These are phyloP conservation scores for Radopholus similis DNA, from an alignment of 1,140 invertebrate genomes.

Conservation along the genomic window DNA sequence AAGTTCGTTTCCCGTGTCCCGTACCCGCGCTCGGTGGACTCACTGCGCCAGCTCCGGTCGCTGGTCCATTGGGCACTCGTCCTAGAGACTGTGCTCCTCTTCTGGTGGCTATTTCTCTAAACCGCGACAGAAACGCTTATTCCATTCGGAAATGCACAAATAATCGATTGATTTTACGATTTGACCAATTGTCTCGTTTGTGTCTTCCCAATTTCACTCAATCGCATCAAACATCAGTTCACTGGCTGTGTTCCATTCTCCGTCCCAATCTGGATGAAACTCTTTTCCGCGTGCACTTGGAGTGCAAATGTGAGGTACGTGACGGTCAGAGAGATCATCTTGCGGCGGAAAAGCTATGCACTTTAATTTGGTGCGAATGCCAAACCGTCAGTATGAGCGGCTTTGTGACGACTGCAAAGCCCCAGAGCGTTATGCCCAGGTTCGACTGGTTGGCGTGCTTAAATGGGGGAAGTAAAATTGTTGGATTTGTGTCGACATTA, in stretches of 20 bases:
- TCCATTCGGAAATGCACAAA: too few relatives aligned
- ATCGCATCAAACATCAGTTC: too few relatives aligned
- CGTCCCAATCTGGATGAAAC: background rate
- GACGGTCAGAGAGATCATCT: slow-evolving; percentile 35
- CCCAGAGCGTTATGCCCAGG: slow-evolving; percentile 38
- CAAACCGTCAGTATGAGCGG: slow-evolving; percentile 36
- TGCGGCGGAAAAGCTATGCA: background rate
- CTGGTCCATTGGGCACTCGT: background rate
- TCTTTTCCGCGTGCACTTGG: slow-evolving; percentile 13
- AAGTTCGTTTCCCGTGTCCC: background rate
- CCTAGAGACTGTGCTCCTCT: slow-evolving; percentile 3
- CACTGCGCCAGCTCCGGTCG: background rate
- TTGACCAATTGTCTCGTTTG: too few relatives aligned
- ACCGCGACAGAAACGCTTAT: too few relatives aligned
- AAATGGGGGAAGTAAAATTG: slow-evolving; percentile 4
- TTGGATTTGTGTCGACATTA: background rate
- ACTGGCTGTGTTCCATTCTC: background rate
- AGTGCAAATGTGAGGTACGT: slow-evolving; percentile 34
- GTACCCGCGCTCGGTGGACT: background rate
- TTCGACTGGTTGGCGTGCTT: slow-evolving; percentile 34
- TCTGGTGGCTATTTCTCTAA: slow-evolving; percentile 12
- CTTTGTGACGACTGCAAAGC: slow-evolving; percentile 42
- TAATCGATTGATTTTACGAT: too few relatives aligned
- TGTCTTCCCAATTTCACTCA: too few relatives aligned
- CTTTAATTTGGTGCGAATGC: background rate